Base-by-base conservation (phyloP, 1,140 invertebrate species). In the Octopus sinensis region DNA sequence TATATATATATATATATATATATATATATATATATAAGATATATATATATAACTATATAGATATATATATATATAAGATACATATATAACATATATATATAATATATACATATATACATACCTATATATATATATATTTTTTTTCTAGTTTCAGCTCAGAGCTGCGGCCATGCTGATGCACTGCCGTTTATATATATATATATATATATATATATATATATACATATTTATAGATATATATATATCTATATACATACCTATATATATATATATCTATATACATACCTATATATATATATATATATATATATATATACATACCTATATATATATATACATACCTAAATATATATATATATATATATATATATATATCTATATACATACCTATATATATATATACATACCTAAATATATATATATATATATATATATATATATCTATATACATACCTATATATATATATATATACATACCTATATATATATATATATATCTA, bases 361-460 rank as follows among this genome's bases (percentile, higher is more conserved):
- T 62, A 62, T 62, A 62, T 62, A 62, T 62, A 62, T 62, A 62
- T 62, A 62, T 62, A 62, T 62, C 6, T 62, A 62, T 62, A 62
- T 4, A 71, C 30, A 6, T 5, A 71, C 5, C 13, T 4, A 6
- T 71, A 6, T 4, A 6, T 71, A 6, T 4, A 6, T 71, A 6
- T 4, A 6, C 30, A 5, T 5, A 5, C 12, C 12, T 5, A 6
- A 5, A n/a, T 71, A 71, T 71, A 71, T 71, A 71, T 71, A 71
- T 71, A 71, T 71, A 62, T 62, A 62, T 62, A 62, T 62, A 62
- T 62, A 62, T 62, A 62, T 62, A 62, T 62, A 62, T 62, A 62
- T 62, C 6, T 62, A 62, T 62, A 62, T 62, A 62, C 17, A 62
- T 62, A 62, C 17, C 6, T 62, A 62, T 62, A 62, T 62, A 62